Evolutionary conservation across 2,797 vertebrate species (phyloP).

Genomic region (Eospalax fontanierii): DNA sequence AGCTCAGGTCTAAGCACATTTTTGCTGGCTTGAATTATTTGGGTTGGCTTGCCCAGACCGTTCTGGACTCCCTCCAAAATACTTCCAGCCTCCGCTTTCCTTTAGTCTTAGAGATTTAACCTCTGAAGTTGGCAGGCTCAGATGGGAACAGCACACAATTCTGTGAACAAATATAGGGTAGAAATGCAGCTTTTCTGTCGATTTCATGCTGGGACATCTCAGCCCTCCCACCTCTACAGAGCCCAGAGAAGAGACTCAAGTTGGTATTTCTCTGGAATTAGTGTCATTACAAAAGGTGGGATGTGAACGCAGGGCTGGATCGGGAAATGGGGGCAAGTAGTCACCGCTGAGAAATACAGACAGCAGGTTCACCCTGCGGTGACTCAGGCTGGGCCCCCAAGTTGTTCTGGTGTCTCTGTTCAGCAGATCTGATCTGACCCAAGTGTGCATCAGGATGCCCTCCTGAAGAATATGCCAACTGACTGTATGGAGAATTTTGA

Average conservation of each 20-base stretch:
- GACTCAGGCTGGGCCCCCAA: background rate
- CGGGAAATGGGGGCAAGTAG: background rate
- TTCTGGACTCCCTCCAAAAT: slow-evolving; percentile 81
- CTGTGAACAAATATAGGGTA: background rate
- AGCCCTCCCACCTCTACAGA: background rate
- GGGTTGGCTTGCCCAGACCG: slow-evolving; percentile 81
- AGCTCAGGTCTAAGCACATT: slow-evolving; percentile 80
- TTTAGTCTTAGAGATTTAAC: slow-evolving; percentile 73
- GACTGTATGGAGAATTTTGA: background rate
- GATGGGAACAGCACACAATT: slow-evolving; percentile 44
- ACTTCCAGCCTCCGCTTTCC: slow-evolving; percentile 76
- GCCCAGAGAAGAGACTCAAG: background rate
- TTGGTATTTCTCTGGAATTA: background rate
- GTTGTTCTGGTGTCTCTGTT: background rate
- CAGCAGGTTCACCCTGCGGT: background rate
- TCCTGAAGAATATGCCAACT: background rate
- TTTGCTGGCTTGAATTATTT: slow-evolving; percentile 83
- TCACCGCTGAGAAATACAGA: background rate
- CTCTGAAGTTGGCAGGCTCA: slow-evolving; percentile 72
- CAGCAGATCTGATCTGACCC: background rate
- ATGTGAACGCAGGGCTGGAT: background rate
- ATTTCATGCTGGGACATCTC: background rate
- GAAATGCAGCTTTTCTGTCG: slow-evolving; percentile 27
- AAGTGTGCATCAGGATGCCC: background rate
- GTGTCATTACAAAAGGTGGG: background rate